A percentile compares a stretch with the other conserved stretches of the same genome.
Conservation (phyloP, 2,113 vertebrate species). For the Himantopus leucocephalus region DNA sequence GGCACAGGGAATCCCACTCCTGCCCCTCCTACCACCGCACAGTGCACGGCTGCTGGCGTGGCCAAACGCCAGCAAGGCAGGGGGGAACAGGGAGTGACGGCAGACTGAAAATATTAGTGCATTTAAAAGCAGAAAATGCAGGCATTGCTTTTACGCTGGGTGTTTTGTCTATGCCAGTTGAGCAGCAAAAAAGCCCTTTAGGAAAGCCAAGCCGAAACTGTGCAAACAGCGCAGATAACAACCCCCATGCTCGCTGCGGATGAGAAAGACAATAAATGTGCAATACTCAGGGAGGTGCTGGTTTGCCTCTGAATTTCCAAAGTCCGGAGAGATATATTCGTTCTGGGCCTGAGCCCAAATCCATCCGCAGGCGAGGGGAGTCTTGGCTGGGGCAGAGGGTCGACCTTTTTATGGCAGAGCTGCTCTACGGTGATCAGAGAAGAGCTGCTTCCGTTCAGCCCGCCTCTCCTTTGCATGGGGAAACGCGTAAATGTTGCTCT, state of each 20-base stretch:
- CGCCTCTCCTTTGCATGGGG: accelerated
- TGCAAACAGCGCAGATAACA: background rate
- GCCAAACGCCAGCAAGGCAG: background rate
- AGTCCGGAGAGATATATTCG: background rate
- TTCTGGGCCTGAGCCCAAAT: background rate
- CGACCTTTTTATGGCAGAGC: background rate
- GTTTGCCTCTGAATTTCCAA: background rate
- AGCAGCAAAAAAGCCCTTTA: background rate
- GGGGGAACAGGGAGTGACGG: accelerated
- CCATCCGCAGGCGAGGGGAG: background rate
- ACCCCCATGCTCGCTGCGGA: accelerated
- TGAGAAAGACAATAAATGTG: background rate
- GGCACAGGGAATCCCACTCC: background rate
- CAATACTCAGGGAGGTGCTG: background rate
- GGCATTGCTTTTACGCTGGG: background rate
- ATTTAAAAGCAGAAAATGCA: background rate
- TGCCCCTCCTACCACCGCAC: background rate
- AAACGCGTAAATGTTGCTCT: background rate
- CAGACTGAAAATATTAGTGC: background rate
- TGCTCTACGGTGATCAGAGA: background rate
- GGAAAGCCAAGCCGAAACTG: background rate
- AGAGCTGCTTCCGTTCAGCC: background rate
- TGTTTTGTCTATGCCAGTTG: background rate
- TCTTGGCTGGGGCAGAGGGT: background rate
- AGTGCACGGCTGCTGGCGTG: background rate